Base-by-base conservation (phyloP, 2,888 invertebrate genomes). In the Phengaris alcon region DNA sequence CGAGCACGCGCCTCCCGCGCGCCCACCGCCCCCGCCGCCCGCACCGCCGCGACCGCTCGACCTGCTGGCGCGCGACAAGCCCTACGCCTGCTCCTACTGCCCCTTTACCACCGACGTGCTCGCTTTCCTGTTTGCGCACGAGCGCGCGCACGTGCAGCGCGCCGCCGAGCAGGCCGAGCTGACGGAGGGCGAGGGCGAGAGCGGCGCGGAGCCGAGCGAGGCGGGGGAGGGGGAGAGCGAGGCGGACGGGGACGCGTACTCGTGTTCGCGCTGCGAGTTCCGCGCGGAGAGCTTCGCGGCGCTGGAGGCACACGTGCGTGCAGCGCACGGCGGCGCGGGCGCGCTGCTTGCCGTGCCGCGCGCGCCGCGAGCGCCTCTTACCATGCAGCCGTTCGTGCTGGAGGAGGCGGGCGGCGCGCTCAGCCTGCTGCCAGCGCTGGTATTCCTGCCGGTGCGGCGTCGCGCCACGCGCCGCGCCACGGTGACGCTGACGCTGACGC, bases 331-430 rank as follows among this genome's bases (percentile, higher is more conserved):
- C 54, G 90, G 94, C 68, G 93, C 90, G 76, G 93, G 93, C 55
- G 94, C 94, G 79, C 90, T 95, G 84, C 86, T 93, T 83, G 90
- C 93, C 51, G 88, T 93, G 84, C 94, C 94, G 80, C 96, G 97
- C 83, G 96, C 96, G 76, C 94, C 95, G 80, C 94, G 95, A 81
- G 90, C 93, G 77, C 88, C 94, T 79, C 96, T 97, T 85, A 96
- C 97, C 81, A 98, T 98, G 98, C 98, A 98, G 94, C 97, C 98
- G 77, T 99, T 98, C 93, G 95, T 97, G 82, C 94, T 98, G 89
- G 97, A 97, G 89, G 93, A 93, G 82, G 88, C 93, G 83, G 90
- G 91, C 81, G 93, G 92, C 81, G 93, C 91, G 86, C 90, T 91
- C 82, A 95, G 96, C 87, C 97, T 98, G 90, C 96, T 97, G 85